A percentile compares a stretch with the other conserved stretches of the same genome.
Conservation (phyloP, 2,797 vertebrate species). For the Hyperoplus immaculatus region DNA sequence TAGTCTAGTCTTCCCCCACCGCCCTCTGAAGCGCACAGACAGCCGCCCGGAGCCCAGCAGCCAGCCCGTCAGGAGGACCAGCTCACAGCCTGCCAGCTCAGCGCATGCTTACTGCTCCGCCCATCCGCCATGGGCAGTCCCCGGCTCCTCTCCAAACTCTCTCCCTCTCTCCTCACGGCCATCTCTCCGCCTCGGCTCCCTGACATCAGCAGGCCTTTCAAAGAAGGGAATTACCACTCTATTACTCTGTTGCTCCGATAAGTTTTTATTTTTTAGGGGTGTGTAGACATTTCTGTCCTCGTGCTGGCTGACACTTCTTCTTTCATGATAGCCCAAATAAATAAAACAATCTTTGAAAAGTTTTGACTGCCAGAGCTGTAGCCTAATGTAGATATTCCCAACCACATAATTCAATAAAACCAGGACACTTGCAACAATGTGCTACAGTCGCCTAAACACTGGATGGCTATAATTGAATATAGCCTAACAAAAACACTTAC, state of each 20-base stretch:
- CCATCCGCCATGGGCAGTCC: slow-evolving; percentile 80
- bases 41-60: slow-evolving; percentile 85
- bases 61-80: slow-evolving; percentile 87
- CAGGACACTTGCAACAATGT: not conserved
- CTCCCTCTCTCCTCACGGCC: slow-evolving; percentile 47
- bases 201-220: slow-evolving; percentile 28
- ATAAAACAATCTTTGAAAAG: not conserved
- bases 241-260: not conserved
- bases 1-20: slow-evolving; percentile 72
- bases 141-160: slow-evolving; percentile 69
- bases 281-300: not conserved
- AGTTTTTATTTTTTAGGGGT: slow-evolving; percentile 1
- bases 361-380: not conserved
- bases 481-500: no score
- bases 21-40: slow-evolving; percentile 81
- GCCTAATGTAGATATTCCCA: not conserved
- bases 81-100: slow-evolving; percentile 87
- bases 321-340: not conserved
- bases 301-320: not conserved
- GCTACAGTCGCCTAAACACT: not conserved
- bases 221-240: slow-evolving; percentile 3
- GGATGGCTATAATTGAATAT: no score
- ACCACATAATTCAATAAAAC: not conserved
- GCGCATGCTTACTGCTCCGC: slow-evolving; percentile 88
- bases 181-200: slow-evolving; percentile 30